These are phyloP conservation scores for Tuta absoluta DNA, from an alignment of 2,888 invertebrate species.

Conservation along the genomic window DNA sequence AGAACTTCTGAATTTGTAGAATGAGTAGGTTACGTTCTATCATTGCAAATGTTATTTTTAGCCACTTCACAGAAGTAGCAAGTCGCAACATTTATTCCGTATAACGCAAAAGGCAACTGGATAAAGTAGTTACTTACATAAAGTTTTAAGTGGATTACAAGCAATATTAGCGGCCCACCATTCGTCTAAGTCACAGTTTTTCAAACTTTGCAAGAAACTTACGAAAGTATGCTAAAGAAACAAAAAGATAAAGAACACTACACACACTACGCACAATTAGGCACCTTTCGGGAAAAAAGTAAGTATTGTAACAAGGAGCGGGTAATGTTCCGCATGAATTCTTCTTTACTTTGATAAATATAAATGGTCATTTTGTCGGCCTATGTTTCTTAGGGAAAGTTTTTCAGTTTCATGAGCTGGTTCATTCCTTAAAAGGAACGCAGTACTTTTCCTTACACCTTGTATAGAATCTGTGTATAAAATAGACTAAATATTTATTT, in stretches of 20 bases:
- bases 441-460: too few species aligned
- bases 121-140: conserved; percentile 38
- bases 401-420: too few species aligned
- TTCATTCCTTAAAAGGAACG: too few species aligned
- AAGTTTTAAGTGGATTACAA: conserved; percentile 70
- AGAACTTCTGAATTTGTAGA: too few species aligned
- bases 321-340: too few species aligned
- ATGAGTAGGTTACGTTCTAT: background rate
- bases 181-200: conserved; percentile 20
- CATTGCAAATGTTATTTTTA: background rate
- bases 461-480: too few species aligned
- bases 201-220: conserved; percentile 15
- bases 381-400: too few species aligned
- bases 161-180: conserved; percentile 48
- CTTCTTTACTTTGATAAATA: too few species aligned
- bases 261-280: conserved; percentile 6
- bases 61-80: conserved; percentile 43
- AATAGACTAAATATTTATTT: too few species aligned
- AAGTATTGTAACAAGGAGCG: background rate
- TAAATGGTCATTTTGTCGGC: too few species aligned
- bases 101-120: conserved; percentile 33
- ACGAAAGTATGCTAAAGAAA: conserved; percentile 12
- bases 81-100: conserved; percentile 33
- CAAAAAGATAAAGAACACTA: background rate
- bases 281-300: background rate